A percentile compares a stretch with the other conserved stretches of the same genome.
Conservation (phyloP, 2,888 invertebrate species). For the Heliconius sara region DNA sequence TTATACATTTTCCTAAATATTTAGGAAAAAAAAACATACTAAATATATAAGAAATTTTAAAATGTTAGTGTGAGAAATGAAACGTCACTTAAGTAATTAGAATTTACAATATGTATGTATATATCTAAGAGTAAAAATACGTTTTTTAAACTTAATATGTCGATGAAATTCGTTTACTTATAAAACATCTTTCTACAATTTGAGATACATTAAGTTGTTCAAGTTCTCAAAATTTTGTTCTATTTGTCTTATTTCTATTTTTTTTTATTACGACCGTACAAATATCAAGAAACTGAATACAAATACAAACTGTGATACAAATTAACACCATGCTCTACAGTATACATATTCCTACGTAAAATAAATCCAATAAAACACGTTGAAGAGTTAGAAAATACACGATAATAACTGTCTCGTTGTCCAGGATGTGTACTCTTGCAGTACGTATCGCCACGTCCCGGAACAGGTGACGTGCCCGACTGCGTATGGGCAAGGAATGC, state of each 20-base stretch:
- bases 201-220: not conserved
- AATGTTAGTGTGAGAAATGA: too few relatives aligned
- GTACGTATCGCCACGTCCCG: constrained; percentile 70
- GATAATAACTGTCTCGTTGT: constrained; percentile 68
- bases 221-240: not conserved
- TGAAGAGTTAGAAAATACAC: constrained; percentile 68
- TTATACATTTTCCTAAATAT: not conserved
- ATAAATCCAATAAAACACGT: constrained; percentile 62
- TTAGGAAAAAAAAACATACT: not conserved
- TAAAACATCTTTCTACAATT: not conserved
- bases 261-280: not conserved
- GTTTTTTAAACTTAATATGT: too few relatives aligned
- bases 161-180: not conserved
- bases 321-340: not conserved
- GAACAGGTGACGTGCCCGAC: constrained; percentile 70
- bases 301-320: not conserved
- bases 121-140: not conserved
- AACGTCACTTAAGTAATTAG: not conserved
- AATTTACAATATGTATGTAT: too few relatives aligned
- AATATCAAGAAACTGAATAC: not conserved
- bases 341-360: constrained; percentile 51
- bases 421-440: constrained; percentile 69
- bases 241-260: not conserved
- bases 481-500: constrained; percentile 79
- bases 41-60: too few relatives aligned